Evolutionary conservation across 2,888 invertebrate genomes (phyloP).

Genomic region (Lysandra coridon): DNA sequence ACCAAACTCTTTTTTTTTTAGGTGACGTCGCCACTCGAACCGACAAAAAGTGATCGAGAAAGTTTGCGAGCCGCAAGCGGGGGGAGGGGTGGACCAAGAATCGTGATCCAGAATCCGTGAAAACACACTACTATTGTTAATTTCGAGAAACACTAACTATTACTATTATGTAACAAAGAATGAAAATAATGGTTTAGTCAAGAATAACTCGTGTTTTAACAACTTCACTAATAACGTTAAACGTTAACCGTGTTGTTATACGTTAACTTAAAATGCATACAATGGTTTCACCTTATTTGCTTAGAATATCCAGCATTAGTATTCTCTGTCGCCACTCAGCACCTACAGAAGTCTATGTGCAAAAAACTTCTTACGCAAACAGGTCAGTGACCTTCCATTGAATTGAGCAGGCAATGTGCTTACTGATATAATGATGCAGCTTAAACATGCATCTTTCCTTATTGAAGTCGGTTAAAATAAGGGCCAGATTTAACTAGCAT

Average conservation of each 20-base stretch:
- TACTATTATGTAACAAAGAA: neutral
- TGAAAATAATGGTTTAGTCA: neutral
- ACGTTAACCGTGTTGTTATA: neutral
- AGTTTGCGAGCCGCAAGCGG: no score
- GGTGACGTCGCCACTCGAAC: no score
- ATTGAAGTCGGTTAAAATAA: neutral
- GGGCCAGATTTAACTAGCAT: neutral
- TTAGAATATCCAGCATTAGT: slow-evolving; percentile 28
- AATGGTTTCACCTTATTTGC: slow-evolving; percentile 26
- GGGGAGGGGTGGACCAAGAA: no score
- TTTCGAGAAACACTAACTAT: no score
- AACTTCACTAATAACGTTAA: neutral
- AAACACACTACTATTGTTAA: no score
- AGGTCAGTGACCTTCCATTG: slow-evolving; percentile 32
- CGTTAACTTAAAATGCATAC: slow-evolving; percentile 22
- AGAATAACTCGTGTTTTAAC: neutral
- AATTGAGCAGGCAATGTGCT: slow-evolving; percentile 2
- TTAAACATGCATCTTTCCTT: neutral
- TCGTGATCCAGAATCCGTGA: no score
- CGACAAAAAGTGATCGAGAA: no score
- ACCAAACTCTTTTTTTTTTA: no score
- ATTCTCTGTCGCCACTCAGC: slow-evolving; percentile 16
- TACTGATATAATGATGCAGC: slow-evolving; percentile 1
- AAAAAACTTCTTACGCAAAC: slow-evolving; percentile 33
- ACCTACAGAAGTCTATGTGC: slow-evolving; percentile 26